These are phyloP conservation scores for Loris lydekkerianus DNA, from an alignment of 2,797 vertebrate species.

Conservation along the genomic window DNA sequence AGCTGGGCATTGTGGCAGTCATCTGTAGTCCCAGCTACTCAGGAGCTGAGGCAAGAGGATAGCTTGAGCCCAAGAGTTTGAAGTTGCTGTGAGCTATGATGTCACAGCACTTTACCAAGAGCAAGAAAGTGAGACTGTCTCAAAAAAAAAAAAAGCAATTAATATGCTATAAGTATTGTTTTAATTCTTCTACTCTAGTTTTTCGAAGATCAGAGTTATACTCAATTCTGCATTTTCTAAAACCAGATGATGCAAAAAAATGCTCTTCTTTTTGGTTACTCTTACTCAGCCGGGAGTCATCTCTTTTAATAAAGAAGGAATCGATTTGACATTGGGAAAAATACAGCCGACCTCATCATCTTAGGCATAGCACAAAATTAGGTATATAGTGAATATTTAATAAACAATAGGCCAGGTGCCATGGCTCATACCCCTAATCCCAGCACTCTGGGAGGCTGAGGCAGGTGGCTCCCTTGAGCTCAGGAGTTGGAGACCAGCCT, in stretches of 20 bases:
- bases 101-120: too few species aligned
- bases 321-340: not conserved
- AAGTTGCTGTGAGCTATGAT: too few species aligned
- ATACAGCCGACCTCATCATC: not conserved
- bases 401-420: too few species aligned
- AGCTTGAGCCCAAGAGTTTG: too few species aligned
- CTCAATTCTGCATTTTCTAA: not conserved
- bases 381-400: not conserved
- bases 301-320: not conserved
- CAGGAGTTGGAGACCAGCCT: too few species aligned
- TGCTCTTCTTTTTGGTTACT: slow-evolving; percentile 7
- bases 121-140: too few species aligned
- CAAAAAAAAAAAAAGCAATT: not conserved
- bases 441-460: too few species aligned
- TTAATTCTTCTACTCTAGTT: slow-evolving; percentile 54
- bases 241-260: not conserved
- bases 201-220: slow-evolving; percentile 49
- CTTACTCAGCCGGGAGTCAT: not conserved
- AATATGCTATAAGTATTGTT: slow-evolving; percentile 39
- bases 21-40: too few species aligned
- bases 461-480: too few species aligned
- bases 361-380: not conserved
- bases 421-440: too few species aligned
- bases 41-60: too few species aligned
- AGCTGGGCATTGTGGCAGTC: too few species aligned